Evolutionary conservation across 2,888 invertebrate species (phyloP).

Genomic region (Apamea sordens): DNA sequence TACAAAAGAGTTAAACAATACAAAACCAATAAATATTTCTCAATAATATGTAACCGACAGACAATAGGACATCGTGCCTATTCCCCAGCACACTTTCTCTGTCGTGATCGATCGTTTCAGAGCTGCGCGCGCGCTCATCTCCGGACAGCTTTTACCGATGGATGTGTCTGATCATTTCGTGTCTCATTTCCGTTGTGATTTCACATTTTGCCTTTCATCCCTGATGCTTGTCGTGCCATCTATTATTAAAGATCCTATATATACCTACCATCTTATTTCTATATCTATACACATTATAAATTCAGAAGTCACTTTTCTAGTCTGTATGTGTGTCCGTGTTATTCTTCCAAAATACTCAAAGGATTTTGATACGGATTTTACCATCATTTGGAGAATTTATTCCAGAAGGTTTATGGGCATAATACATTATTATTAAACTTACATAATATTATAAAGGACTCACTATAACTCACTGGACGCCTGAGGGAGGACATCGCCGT

Average conservation of each 20-base stretch:
- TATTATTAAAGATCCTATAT: not conserved
- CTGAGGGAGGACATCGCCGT: too few relatives aligned
- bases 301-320: too few relatives aligned
- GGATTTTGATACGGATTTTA: not conserved
- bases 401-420: not conserved
- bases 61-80: constrained; percentile 65
- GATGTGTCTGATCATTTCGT: constrained; percentile 45
- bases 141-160: constrained; percentile 38
- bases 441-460: not conserved
- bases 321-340: too few relatives aligned
- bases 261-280: not conserved
- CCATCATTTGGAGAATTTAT: too few relatives aligned
- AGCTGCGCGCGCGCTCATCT: constrained; percentile 48
- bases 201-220: constrained; percentile 39
- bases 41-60: constrained; percentile 57
- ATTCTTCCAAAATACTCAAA: too few relatives aligned
- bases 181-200: constrained; percentile 61
- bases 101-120: constrained; percentile 77
- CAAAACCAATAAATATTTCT: constrained; percentile 51
- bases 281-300: too few relatives aligned
- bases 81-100: constrained; percentile 75
- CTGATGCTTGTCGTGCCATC: not conserved
- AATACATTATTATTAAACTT: not conserved
- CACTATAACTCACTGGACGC: too few relatives aligned
- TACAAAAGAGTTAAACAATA: constrained; percentile 40